Base-by-base conservation (phyloP, 2,888 invertebrate genomes). In the Phytoseiulus persimilis region DNA sequence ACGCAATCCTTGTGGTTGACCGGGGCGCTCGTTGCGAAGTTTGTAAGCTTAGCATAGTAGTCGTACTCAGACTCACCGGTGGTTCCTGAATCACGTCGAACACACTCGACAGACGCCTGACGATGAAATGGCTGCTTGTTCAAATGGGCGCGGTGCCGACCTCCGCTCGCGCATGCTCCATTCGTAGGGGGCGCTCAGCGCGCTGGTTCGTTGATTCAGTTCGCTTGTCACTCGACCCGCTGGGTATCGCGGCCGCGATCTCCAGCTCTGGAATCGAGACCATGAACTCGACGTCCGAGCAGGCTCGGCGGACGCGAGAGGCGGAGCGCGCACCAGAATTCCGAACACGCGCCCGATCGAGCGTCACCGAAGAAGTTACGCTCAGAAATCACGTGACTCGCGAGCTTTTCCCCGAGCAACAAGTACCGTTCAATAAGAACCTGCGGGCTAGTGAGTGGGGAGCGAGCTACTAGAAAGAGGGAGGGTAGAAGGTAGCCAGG, bases 81-180 rank as follows among this genome's bases (percentile, higher is more conserved):
- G 65, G 65, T 65, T 65, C 65, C 65, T 65, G 65, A 65, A 65
- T 65, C 65, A 65, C 65, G 65, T 65, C 65, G 65, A 65, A 65
- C 65, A 65, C 65, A 65, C 65, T 65, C 65, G 65, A 65, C 65
- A 65, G 65, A 65, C 65, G 65, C 65, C 65, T 65, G 65, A 65
- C 65, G 65, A 65, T 65, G 65, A 65, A 65, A 65, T 65, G 65
- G 65, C 65, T 65, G 65, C 65, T 65, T 65, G 65, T 65, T 65
- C 65, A 65, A 65, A 65, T 65, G 32, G 87, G 39, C n/a, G 87
- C 87, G 32, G 87, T 45, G 32, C 39, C 87, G 87, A 87, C 45
- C 87, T 87, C 87, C 87, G 45, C n/a, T 87, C 87, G 87, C 87
- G 87, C 87, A 87, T 87, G 87, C 87, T 87, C 87, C 87, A 87